Evolutionary conservation across 2,113 vertebrate species (phyloP).

Genomic region (Steatornis caripensis): DNA sequence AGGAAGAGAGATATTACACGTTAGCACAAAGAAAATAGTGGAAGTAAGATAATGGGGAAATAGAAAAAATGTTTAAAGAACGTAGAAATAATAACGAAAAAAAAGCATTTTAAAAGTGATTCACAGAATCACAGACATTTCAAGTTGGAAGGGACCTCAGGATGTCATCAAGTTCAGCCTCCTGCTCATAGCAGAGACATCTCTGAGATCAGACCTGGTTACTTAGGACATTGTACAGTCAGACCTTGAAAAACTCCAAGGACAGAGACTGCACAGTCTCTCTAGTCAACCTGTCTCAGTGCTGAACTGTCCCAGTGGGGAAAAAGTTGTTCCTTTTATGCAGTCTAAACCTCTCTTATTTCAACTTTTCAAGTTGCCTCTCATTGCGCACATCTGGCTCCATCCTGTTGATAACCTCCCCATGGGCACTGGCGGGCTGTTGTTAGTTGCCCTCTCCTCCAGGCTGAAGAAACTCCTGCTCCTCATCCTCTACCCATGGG

Average conservation of each 20-base stretch:
- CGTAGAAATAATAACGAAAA: neutral
- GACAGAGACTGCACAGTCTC: neutral
- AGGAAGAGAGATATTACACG: neutral
- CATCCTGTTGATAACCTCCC: neutral
- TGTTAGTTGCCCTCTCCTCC: neutral
- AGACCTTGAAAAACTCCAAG: neutral
- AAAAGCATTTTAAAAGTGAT: neutral
- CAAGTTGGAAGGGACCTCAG: neutral
- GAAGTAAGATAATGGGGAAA: neutral
- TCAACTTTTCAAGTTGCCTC: neutral
- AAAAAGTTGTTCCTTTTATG: neutral
- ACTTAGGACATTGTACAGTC: neutral
- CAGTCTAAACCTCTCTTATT: neutral
- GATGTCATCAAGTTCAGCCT: neutral
- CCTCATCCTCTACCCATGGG: neutral
- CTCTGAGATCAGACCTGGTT: neutral
- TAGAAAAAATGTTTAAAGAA: neutral
- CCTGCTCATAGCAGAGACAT: neutral
- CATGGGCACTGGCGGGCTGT: accelerated
- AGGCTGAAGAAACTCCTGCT: neutral
- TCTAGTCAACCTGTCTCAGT: neutral
- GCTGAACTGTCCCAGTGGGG: neutral
- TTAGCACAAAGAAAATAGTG: neutral
- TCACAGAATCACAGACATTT: neutral
- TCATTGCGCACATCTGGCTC: accelerated